These are phyloP conservation scores for Chaetophractus vellerosus DNA, from an alignment of 2,797 vertebrate species.

Conservation along the genomic window DNA sequence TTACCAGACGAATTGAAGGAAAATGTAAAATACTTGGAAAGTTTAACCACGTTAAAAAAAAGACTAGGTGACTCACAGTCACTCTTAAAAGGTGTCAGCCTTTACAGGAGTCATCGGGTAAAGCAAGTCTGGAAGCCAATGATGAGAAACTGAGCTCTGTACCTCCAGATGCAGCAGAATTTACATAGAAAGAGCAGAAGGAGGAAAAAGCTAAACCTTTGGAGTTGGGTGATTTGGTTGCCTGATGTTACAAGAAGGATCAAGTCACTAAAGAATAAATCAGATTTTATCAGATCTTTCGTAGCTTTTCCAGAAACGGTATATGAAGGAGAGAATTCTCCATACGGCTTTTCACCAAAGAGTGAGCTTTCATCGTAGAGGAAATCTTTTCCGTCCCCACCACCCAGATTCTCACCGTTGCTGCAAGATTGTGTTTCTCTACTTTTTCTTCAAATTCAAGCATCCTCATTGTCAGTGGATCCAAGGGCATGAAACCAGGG, in stretches of 20 bases:
- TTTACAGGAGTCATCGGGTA: background rate
- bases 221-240: background rate
- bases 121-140: background rate
- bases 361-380: background rate
- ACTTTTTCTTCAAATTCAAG: background rate
- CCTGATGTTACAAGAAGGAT: background rate
- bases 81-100: background rate
- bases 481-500: background rate
- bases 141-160: background rate
- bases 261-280: background rate
- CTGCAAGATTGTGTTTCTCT: background rate
- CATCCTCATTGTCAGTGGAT: background rate
- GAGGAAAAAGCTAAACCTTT: constrained; percentile 40
- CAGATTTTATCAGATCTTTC: background rate
- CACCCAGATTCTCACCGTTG: background rate
- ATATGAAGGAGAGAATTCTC: background rate
- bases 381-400: background rate
- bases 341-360: background rate
- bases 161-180: background rate
- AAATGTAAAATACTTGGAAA: constrained; percentile 45
- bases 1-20: background rate
- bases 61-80: background rate
- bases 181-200: background rate
- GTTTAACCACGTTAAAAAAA: constrained; percentile 28
- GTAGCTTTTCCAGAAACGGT: constrained; percentile 3